Conservation (phyloP, 2,888 invertebrate genomes). For the Fabriciana adippe region DNA sequence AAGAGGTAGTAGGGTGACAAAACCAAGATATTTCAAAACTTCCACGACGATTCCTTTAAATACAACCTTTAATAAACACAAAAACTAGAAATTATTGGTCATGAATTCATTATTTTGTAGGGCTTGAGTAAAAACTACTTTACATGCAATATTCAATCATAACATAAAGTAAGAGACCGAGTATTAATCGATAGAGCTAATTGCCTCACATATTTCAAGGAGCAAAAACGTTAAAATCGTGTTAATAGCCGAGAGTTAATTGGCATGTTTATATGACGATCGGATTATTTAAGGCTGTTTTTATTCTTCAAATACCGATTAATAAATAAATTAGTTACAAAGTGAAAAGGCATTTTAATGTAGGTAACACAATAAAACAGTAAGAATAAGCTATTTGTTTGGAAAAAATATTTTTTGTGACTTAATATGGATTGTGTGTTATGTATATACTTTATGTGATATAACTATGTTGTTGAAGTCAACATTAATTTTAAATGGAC, state of each 20-base stretch:
- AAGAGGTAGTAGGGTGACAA: constrained; percentile 11
- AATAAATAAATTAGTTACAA: background rate
- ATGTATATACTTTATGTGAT: too few relatives aligned
- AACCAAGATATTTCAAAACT: constrained; percentile 12
- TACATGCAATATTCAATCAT: constrained; percentile 1
- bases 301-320: too few relatives aligned
- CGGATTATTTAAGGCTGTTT: background rate
- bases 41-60: constrained; percentile 7
- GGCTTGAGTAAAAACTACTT: background rate
- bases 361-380: too few relatives aligned
- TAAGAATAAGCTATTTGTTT: too few relatives aligned
- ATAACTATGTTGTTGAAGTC: too few relatives aligned
- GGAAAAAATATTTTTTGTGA: too few relatives aligned
- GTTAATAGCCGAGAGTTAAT: constrained; percentile 22
- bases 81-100: too few relatives aligned
- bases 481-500: too few relatives aligned
- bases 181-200: constrained; percentile 16
- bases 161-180: constrained; percentile 8
- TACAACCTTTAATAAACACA: background rate
- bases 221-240: constrained; percentile 20
- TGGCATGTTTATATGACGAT: constrained; percentile 9
- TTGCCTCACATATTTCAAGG: constrained; percentile 25
- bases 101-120: background rate
- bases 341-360: background rate
- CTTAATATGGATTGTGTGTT: too few relatives aligned